Base-by-base conservation (phyloP, 2,888 invertebrate genomes). In the Ptilodon capucinus region DNA sequence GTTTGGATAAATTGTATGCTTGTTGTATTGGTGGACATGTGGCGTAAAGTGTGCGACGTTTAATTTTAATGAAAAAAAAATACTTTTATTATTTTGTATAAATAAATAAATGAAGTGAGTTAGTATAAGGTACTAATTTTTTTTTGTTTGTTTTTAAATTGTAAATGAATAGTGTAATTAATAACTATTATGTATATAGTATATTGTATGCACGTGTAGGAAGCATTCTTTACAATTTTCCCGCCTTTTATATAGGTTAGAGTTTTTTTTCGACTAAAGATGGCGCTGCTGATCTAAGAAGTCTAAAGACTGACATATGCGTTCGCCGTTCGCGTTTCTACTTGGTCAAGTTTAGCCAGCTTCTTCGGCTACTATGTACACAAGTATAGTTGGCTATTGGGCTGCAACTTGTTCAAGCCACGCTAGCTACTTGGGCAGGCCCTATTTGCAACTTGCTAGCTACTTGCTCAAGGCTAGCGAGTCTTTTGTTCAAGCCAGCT, bases 11-110 rank as follows among this genome's bases (percentile, higher is more conserved):
- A n/a, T n/a, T n/a, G n/a, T n/a, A n/a, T n/a, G n/a, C n/a, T n/a
- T n/a, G n/a, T n/a, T n/a, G n/a, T n/a, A n/a, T n/a, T n/a, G n/a
- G n/a, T n/a, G n/a, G n/a, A 28, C 11, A 11, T n/a, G 16, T 17
- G 17, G 13, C 36, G 18, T 16, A n/a, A n/a, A n/a, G 11, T 60
- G 60, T 60, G 60, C 60, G 57, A 60, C 57, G 48, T 59, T 56
- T 53, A 55, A 42, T 48, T 42, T 48, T 52, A 39, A 30, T 42
- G 40, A 36, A 14, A 7, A 11, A n/a, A n/a, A n/a, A n/a, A n/a
- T n/a, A 34, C 18, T 28, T 52, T 63, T 50, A 53, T 64, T 48
- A 54, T 65, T 65, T 64, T 65, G 61, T 64, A 57, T 51, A 60
- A 55, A 60, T 52, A 45, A 49, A 57, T 51, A 60, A 55, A 60